phyloP scores from a whole-genome alignment of 2,888 invertebrate genomes.

The Drosophila aldrichi region DNA sequence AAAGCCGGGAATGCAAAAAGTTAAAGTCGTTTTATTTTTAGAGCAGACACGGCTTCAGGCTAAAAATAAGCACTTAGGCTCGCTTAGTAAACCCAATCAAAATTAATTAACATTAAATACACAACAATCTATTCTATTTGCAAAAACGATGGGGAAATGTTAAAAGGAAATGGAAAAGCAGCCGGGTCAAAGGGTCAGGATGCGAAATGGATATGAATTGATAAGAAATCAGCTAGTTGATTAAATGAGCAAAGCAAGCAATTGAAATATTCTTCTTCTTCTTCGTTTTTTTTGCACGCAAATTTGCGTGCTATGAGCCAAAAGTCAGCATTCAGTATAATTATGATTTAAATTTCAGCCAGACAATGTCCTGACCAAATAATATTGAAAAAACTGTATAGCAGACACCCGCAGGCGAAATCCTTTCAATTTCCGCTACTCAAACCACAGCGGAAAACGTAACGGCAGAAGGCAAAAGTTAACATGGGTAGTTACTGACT shows the following conservation, averaged over 20 bases:
- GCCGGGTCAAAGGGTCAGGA: constrained; percentile 39
- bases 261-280: no score
- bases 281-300: background rate
- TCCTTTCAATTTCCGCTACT: constrained; percentile 74
- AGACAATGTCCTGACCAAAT: constrained; percentile 41
- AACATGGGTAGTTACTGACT: background rate
- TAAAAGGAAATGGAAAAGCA: constrained; percentile 36
- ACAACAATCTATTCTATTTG: constrained; percentile 33
- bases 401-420: constrained; percentile 36
- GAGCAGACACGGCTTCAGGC: background rate
- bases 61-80: constrained; percentile 6
- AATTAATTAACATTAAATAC: constrained; percentile 76
- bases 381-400: background rate
- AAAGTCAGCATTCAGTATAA: constrained; percentile 39
- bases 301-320: constrained; percentile 17
- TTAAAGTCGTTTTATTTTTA: constrained; percentile 13
- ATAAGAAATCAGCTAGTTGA: constrained; percentile 50
- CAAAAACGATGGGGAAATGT: constrained; percentile 5
- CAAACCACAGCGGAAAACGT: constrained; percentile 17
- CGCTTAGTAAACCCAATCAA: constrained; percentile 35
- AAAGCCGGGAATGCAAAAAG: constrained; percentile 18
- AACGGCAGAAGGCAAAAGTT: background rate
- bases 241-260: constrained; percentile 19
- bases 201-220: constrained; percentile 43
- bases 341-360: constrained; percentile 67